A percentile compares a stretch with the other conserved stretches of the same genome.
Conservation (phyloP, 2,888 invertebrate genomes). For the Ichneumon xanthorius region DNA sequence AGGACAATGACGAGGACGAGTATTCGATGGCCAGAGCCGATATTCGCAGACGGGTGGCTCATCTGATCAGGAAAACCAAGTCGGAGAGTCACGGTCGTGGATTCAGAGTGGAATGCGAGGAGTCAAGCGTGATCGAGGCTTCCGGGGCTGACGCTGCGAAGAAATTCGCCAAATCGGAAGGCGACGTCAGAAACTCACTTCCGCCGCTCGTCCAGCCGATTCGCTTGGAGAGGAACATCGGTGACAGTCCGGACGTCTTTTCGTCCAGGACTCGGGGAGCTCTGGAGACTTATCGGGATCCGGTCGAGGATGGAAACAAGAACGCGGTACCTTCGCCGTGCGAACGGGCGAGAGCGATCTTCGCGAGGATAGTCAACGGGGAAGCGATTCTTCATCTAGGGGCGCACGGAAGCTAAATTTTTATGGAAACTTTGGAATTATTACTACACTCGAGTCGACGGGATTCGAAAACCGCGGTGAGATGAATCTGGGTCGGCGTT, state of each 20-base stretch:
- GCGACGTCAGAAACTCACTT: conserved; percentile 71
- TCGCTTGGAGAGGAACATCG: conserved; percentile 77
- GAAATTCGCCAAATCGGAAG: conserved; percentile 78
- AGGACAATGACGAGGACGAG: conserved; percentile 30
- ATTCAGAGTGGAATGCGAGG: conserved; percentile 54
- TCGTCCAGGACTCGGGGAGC: conserved; percentile 54
- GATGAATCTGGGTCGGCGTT: too few relatives aligned
- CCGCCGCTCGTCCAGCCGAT: conserved; percentile 70
- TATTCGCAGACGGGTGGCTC: conserved; percentile 75
- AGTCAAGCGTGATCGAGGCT: conserved; percentile 56
- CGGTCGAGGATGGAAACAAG: conserved; percentile 37
- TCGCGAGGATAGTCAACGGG: conserved; percentile 78
- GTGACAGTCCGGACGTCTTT: conserved; percentile 73
- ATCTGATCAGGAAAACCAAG: conserved; percentile 81
- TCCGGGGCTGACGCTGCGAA: conserved; percentile 55
- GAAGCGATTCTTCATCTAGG: conserved; percentile 73
- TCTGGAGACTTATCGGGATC: conserved; percentile 25
- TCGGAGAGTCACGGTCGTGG: conserved; percentile 78
- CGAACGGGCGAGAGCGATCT: conserved; percentile 80
- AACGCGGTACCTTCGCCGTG: conserved; percentile 67
- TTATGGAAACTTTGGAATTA: neutral
- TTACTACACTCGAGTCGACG: neutral
- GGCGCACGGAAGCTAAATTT: conserved; percentile 63
- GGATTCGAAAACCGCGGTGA: neutral
- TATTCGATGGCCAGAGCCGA: conserved; percentile 64